Percentiles rank a stretch among this genome's conserved stretches.
These are phyloP conservation scores for Percina caprodes DNA, from an alignment of 2,113 vertebrate genomes.

Conservation along the genomic window DNA sequence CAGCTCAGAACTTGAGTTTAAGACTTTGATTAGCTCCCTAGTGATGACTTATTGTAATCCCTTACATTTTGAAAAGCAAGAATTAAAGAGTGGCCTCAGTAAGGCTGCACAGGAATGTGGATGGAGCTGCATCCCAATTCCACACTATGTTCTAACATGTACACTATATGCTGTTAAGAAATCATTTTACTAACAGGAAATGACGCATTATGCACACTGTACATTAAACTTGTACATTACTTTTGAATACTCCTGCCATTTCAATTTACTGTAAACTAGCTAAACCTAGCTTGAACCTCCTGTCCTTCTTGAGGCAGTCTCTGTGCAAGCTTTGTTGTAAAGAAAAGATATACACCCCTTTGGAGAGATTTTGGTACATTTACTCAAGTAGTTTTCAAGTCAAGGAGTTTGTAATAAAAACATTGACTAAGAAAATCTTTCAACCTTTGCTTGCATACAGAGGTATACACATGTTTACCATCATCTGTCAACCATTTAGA, in stretches of 20 bases:
- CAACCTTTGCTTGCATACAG: not conserved
- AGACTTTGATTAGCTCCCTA: not conserved
- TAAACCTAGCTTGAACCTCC: not conserved
- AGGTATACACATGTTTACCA: not conserved
- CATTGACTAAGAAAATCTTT: not conserved
- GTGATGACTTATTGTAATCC: not conserved
- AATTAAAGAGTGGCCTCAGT: not conserved
- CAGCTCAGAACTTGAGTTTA: not conserved
- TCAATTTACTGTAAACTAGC: not conserved
- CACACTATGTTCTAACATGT: not conserved
- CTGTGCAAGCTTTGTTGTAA: not conserved
- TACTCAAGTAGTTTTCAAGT: not conserved
- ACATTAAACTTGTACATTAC: not conserved
- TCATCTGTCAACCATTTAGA: constrained; percentile 15
- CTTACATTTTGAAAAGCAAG: not conserved
- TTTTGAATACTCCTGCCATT: not conserved
- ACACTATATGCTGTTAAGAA: not conserved
- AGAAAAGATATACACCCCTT: not conserved
- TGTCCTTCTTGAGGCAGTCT: not conserved
- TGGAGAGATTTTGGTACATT: not conserved
- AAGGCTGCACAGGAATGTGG: not conserved
- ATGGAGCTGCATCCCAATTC: not conserved
- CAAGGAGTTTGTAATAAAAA: not conserved
- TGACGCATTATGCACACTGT: not conserved
- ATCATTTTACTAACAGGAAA: not conserved